A percentile compares a stretch with the other conserved stretches of the same genome.
Conservation (phyloP, 2,113 vertebrate species). For the Gila orcuttii region DNA sequence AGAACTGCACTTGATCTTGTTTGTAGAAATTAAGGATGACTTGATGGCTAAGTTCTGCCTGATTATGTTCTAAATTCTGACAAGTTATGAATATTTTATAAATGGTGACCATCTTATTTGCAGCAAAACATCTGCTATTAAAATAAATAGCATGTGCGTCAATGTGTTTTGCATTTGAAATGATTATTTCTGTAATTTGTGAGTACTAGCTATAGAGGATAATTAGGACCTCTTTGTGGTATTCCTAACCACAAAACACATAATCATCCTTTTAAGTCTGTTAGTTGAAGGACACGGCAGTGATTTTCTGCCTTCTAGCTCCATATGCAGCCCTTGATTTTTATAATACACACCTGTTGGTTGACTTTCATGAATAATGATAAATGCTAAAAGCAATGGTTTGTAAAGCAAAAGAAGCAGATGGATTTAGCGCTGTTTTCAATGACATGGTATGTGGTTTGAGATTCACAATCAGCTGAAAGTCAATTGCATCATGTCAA, state of each 20-base stretch:
- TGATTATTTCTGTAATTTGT: background rate
- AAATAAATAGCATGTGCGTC: background rate
- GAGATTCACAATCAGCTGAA: constrained; percentile 22
- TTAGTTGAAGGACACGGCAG: background rate
- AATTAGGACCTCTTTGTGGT: constrained; percentile 18
- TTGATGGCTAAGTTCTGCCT: constrained; percentile 8
- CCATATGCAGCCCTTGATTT: constrained; percentile 9
- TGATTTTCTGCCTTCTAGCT: constrained; percentile 3
- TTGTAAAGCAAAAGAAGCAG: constrained; percentile 6
- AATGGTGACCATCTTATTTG: background rate
- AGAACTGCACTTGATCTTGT: constrained; percentile 18
- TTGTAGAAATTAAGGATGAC: constrained; percentile 15
- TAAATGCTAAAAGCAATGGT: constrained; percentile 12
- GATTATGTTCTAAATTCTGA: constrained; percentile 1
- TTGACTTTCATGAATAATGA: constrained; percentile 19
- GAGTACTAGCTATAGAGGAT: background rate
- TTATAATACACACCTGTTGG: constrained; percentile 22
- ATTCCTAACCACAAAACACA: constrained; percentile 3
- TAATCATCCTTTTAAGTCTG: constrained; percentile 33
- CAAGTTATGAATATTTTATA: constrained; percentile 32
- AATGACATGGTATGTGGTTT: constrained; percentile 17
- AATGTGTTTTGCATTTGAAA: constrained; percentile 1
- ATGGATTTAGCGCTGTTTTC: constrained; percentile 14
- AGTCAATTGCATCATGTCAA: background rate
- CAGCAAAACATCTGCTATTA: background rate